phyloP scores from a whole-genome alignment of 2,888 invertebrate species.

The Tipula vernalis region DNA sequence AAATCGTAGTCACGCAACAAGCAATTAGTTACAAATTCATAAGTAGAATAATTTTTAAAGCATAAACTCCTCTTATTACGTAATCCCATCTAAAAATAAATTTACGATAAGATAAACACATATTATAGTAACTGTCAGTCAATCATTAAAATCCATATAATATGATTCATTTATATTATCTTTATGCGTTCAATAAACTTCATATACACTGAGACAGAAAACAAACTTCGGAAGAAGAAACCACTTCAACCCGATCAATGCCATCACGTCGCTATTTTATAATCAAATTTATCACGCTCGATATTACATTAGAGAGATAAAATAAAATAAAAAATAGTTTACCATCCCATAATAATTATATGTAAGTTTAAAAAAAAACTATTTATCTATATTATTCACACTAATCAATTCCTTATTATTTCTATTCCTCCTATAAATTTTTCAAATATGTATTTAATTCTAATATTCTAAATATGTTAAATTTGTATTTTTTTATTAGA shows the following conservation, averaged over 20 bases:
- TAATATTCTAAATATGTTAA: background rate
- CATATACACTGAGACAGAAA: background rate
- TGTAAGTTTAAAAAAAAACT: background rate
- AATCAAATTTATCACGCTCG: background rate
- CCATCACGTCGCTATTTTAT: background rate
- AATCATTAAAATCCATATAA: background rate
- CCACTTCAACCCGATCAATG: background rate
- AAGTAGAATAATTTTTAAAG: no score
- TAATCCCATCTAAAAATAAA: no score
- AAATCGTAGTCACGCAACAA: no score
- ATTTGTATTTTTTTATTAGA: background rate
- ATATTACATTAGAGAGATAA: background rate
- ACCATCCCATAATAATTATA: background rate
- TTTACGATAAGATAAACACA: no score
- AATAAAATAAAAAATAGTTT: background rate
- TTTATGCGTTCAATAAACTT: background rate
- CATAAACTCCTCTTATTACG: no score
- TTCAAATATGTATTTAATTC: background rate
- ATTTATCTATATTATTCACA: background rate
- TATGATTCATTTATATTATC: background rate
- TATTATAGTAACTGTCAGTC: background rate
- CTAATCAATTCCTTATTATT: background rate
- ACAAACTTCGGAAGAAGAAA: background rate
- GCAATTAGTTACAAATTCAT: no score
- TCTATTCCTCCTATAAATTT: background rate